Evolutionary conservation across 2,113 vertebrate species (phyloP), one percentile per base, ranked within the genome.

Genomic region (Anhinga rufa): DNA sequence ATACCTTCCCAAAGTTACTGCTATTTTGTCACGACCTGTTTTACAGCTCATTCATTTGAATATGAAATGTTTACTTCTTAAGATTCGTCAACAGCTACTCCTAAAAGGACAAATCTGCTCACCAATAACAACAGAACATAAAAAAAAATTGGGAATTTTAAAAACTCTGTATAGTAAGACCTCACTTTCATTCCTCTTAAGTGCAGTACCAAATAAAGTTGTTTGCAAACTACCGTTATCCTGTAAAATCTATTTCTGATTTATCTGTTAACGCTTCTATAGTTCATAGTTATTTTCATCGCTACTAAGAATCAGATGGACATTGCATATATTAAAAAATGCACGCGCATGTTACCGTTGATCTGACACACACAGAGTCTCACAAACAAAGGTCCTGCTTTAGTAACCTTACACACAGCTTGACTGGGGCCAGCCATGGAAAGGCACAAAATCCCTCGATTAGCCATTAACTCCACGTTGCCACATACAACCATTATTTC

Each of bases 391-490:
- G n/a, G 85, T 5, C 48, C 68, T 48, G 64, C 52, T 66, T 77
- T 9, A 71, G 32, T 58, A 87, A 89, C 70, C 62, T 82, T 62
- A 60, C 61, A 79, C 0, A 0, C 78, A 84, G 57, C 65, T 68
- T 55, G 64, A n/a, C 66, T 65, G 54, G 51, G 72, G 32, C 78
- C 75, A 90, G 87, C 58, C 86, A 66, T 6, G 6, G 90, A 85
- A 96, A 74, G 64, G 68, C 48, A 90, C 71, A 94, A 78, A 93
- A 92, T 93, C 88, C 60, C 82, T 60, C 71, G 95, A 80, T 96
- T 95, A 97, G 94, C 87, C 79, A 91, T 95, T 97, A 97, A 97
- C 95, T 95, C 32, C 64, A 29, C 60, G 44, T 94, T 97, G 95
- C 96, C 87, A 95, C 92, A 96, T 15, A 48, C 18, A 66, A 40